Conservation (phyloP, 2,888 invertebrate species). For the Keiferia lycopersicella region DNA sequence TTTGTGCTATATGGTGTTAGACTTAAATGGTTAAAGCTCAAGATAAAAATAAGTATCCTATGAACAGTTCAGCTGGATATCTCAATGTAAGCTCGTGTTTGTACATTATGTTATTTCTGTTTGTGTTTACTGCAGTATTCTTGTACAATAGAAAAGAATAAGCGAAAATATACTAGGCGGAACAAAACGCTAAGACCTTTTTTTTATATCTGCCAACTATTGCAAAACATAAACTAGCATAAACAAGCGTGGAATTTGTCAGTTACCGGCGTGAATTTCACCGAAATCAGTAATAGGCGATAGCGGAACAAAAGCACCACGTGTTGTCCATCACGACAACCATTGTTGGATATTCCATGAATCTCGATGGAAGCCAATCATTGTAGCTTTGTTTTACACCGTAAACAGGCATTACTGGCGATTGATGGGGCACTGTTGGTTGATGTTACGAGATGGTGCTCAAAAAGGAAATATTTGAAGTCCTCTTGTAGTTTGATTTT, state of each 20-base stretch:
- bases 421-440: slow-evolving; percentile 27
- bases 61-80: too few species aligned
- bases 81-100: too few species aligned
- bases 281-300: slow-evolving; percentile 6
- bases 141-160: too few species aligned
- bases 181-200: too few species aligned
- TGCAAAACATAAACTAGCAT: too few species aligned
- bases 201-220: too few species aligned
- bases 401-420: slow-evolving; percentile 42
- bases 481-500: too few species aligned
- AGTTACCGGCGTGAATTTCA: slow-evolving; percentile 11
- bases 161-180: too few species aligned
- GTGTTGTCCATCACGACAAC: slow-evolving; percentile 47
- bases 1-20: not conserved
- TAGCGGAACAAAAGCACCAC: slow-evolving; percentile 38
- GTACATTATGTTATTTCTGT: too few species aligned
- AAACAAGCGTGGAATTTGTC: slow-evolving; percentile 1
- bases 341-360: slow-evolving; percentile 62
- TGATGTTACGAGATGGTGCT: not conserved
- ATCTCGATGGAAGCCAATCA: slow-evolving; percentile 54
- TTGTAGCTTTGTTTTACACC: slow-evolving; percentile 55
- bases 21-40: too few species aligned
- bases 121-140: too few species aligned
- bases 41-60: too few species aligned
- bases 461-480: not conserved